Evolutionary conservation across 2,113 vertebrate species (phyloP).

Genomic region (Brachyhypopomus occidentalis): DNA sequence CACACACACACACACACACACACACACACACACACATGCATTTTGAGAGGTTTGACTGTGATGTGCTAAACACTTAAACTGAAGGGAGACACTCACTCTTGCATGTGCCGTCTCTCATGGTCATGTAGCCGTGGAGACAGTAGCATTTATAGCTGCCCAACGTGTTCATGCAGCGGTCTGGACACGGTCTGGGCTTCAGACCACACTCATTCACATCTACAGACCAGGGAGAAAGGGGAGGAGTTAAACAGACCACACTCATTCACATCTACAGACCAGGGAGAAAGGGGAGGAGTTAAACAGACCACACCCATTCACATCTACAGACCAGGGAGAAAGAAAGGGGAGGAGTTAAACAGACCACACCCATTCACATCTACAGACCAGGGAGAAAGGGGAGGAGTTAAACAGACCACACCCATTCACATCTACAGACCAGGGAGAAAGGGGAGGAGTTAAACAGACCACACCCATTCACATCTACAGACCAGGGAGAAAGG

Average conservation of each 20-base stretch:
- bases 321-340: no score
- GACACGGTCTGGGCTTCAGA: slow-evolving; percentile 91
- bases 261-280: slow-evolving; percentile 83
- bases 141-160: slow-evolving; percentile 97
- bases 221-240: slow-evolving; percentile 56
- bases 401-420: no score
- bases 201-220: slow-evolving; percentile 97
- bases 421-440: no score
- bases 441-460: no score
- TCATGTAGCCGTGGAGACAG: slow-evolving; percentile 94
- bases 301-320: no score
- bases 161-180: slow-evolving; percentile 97
- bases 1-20: neutral
- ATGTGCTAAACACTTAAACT: neutral
- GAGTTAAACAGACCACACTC: slow-evolving; percentile 83
- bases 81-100: slow-evolving; percentile 78
- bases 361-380: no score
- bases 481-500: neutral
- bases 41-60: no score
- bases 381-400: no score
- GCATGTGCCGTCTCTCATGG: slow-evolving; percentile 91
- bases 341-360: no score
- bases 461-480: no score
- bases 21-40: neutral
- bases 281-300: no score